Evolutionary conservation across 2,888 invertebrate species (phyloP), one percentile per base, ranked within the genome.

Genomic region (Torymus texanus): DNA sequence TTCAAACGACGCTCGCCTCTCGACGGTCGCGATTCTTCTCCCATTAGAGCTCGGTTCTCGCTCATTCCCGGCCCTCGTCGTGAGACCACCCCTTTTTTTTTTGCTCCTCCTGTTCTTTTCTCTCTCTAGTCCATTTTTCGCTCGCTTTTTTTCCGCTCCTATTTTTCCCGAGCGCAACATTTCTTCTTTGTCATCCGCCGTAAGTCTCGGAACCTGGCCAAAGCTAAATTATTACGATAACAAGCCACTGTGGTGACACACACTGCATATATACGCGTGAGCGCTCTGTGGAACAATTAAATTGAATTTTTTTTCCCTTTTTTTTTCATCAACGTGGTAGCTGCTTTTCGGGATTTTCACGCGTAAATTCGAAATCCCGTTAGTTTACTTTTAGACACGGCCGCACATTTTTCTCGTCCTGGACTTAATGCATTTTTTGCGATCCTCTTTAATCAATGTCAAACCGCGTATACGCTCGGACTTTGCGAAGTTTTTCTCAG

Each of bases 1-100:
- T 73, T 78, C 67, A 67, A 73, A 61, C 70, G 68, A 51, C 53
- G n/a, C 0, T 29, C 21, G 5, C 16, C 68, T 56, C 68, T 55
- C 24, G 62, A 55, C 72, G 11, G 14, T 77, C 29, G 63, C 65
- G 65, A 78, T 78, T 78, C 78, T 78, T 73, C 66, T 72, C 72
- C 67, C 78, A 73, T 78, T 78, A 70, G 63, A 70, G 62, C 62
- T 41, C 18, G n/a, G 16, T 61, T 41, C 66, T 71, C 66, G 24
- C 24, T 55, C 58, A 53, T 16, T n/a, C 65, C 13, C 12, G 8
- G 2, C n/a, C n/a, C 24, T 50, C 29, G n/a, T 65, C 55, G 53
- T 41, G 68, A 61, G 5, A 13, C 53, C 53, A 18, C 14, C 56
- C 29, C 16, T 56, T 16, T 41, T 58, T 56, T n/a, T 11, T 61